Base-by-base conservation (phyloP, 2,113 vertebrate genomes). In the Aspidoscelis tigris region DNA sequence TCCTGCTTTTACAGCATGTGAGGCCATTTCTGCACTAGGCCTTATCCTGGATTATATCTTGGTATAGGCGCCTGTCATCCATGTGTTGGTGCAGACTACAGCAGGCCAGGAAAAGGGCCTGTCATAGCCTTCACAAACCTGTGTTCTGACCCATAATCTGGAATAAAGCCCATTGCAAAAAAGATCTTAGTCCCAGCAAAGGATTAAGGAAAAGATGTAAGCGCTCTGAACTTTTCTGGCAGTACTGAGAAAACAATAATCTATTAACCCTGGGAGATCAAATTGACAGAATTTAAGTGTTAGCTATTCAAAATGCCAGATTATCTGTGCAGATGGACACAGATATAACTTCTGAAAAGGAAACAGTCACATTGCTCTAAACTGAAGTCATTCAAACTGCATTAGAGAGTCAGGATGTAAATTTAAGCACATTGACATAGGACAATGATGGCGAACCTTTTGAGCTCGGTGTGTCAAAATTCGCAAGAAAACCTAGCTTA, bases 201-300 rank as follows among this genome's bases (percentile, higher is more conserved):
- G 93, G 93, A 94, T 95, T 94, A 95, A 93, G 93, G 91, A 92
- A 91, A 94, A 94, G 93, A 94, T 91, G 88, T 89, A 88, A 94
- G 92, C 79, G 5, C 92, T 94, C 93, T 89, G 94, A 88, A 95
- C 94, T 93, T 93, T 91, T 88, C 94, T 93, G 92, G 94, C 90
- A 93, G 90, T 93, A 92, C 88, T 88, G 90, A 94, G 93, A 93
- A 93, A 95, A 95, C 95, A 95, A 95, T 95, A 95, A 96, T 96
- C 95, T 95, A 95, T 96, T 96, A 96, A 96, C 95, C 95, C 93
- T 90, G 92, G 93, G 93, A 95, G 95, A 95, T 94, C 92, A 93
- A 94, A 95, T 84, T 94, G 95, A 92, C 92, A 84, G 90, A 91
- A 84, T 84, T 93, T 93, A 95, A 93, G 94, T 80, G 78, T 94